phyloP scores from a whole-genome alignment of 2,113 vertebrate species.

The Eurypyga helias region DNA sequence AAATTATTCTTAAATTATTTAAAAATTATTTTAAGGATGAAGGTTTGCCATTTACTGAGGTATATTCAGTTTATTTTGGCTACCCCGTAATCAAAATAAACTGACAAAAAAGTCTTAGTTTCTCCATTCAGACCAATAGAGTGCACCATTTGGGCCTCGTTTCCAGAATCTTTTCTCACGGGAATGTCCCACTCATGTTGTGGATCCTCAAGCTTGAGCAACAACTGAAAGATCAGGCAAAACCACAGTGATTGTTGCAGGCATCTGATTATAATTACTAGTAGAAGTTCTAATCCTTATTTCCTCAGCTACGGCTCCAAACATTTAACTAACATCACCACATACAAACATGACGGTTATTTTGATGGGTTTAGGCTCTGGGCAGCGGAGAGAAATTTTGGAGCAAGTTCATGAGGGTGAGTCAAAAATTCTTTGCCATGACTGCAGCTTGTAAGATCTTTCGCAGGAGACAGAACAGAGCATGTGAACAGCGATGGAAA shows the following conservation, averaged over 20 bases:
- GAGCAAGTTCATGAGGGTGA: background rate
- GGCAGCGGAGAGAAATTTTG: background rate
- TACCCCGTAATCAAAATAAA: background rate
- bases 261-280: conserved; percentile 24
- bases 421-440: background rate
- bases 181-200: background rate
- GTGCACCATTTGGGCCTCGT: background rate
- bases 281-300: background rate
- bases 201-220: background rate
- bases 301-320: background rate
- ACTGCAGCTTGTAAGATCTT: conserved; percentile 40
- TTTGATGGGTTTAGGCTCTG: conserved; percentile 5
- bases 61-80: background rate
- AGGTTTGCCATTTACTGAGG: background rate
- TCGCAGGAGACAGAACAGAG: conserved; percentile 21
- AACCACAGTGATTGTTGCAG: background rate
- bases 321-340: background rate
- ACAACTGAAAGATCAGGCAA: background rate
- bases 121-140: background rate
- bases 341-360: background rate
- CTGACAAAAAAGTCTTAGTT: background rate
- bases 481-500: background rate
- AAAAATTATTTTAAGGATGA: background rate
- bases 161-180: conserved; percentile 18
- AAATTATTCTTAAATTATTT: too few relatives aligned